A percentile compares a stretch with the other conserved stretches of the same genome.
Evolutionary conservation across 92 coral and sea anemone genomes (phyloP).

Genomic region (Epizoanthus illoricatus): DNA sequence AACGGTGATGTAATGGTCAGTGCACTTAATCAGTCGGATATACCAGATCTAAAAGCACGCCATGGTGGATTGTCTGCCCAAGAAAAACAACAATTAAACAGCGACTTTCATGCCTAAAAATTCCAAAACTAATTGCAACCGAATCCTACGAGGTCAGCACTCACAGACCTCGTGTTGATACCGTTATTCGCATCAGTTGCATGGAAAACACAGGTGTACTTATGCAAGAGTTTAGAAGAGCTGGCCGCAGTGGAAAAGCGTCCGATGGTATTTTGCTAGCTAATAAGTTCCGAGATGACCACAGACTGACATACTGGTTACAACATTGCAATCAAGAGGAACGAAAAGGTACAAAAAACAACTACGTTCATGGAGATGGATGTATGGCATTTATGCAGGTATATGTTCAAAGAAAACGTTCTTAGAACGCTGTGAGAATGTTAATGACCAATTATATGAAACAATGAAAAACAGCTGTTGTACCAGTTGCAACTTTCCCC

Average conservation of each 20-base stretch:
- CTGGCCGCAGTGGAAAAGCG: conserved; percentile 4
- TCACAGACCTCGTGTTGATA: conserved; percentile 49
- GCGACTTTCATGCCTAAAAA: conserved; percentile 36
- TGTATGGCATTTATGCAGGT: conserved; percentile 46
- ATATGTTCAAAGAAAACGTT: conserved; percentile 38
- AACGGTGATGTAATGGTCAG: background rate
- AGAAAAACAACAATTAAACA: conserved; percentile 39
- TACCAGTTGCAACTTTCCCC: conserved; percentile 53
- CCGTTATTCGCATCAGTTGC: conserved; percentile 39
- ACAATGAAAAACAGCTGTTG: conserved; percentile 48
- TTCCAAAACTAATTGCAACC: conserved; percentile 49
- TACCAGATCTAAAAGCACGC: conserved; percentile 35
- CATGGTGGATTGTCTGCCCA: conserved; percentile 34
- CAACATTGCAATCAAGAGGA: conserved; percentile 26
- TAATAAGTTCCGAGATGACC: conserved; percentile 37
- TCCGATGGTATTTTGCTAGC: conserved; percentile 16
- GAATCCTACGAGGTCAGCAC: conserved; percentile 55
- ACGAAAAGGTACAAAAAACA: conserved; percentile 16
- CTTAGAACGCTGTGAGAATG: conserved; percentile 9
- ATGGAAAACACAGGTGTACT: conserved; percentile 33
- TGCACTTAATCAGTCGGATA: background rate
- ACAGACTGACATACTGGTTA: conserved; percentile 37
- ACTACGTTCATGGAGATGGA: conserved; percentile 57
- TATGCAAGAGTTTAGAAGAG: conserved; percentile 57
- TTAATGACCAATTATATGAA: background rate